Percentiles rank a stretch among this genome's conserved stretches.
These are phyloP conservation scores for Eclectus roratus DNA, from an alignment of 2,113 vertebrate genomes.

Conservation along the genomic window DNA sequence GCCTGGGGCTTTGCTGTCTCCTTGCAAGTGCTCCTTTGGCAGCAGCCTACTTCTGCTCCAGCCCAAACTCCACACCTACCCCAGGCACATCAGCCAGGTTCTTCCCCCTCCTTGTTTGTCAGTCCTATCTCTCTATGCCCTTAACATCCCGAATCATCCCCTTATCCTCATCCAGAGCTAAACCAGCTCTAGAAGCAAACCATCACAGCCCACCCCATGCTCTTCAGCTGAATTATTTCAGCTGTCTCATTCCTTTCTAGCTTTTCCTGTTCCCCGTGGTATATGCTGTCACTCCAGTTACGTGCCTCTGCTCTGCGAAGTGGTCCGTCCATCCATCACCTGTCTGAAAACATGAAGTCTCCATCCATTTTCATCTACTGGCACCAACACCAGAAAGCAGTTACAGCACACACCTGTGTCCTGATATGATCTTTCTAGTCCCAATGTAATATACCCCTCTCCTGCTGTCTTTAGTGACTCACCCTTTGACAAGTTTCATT, in stretches of 20 bases:
- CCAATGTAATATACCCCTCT: rapidly evolving
- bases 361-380: neutral
- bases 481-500: neutral
- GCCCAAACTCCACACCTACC: neutral
- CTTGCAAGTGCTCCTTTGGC: neutral
- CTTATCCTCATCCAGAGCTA: neutral
- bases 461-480: neutral
- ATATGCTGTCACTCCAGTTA: neutral
- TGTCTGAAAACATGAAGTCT: neutral
- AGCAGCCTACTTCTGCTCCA: neutral
- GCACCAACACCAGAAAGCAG: neutral
- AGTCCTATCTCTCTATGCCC: neutral
- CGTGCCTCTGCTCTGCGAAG: rapidly evolving
- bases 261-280: neutral
- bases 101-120: neutral
- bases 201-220: rapidly evolving
- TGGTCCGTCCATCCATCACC: neutral
- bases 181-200: neutral
- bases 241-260: neutral
- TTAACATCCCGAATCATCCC: neutral
- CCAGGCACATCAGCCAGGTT: neutral
- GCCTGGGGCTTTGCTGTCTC: neutral
- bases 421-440: neutral
- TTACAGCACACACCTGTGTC: rapidly evolving
- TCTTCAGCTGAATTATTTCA: neutral